These are phyloP conservation scores for Zosterops lateralis DNA, from an alignment of 2,113 vertebrate genomes.

Conservation along the genomic window DNA sequence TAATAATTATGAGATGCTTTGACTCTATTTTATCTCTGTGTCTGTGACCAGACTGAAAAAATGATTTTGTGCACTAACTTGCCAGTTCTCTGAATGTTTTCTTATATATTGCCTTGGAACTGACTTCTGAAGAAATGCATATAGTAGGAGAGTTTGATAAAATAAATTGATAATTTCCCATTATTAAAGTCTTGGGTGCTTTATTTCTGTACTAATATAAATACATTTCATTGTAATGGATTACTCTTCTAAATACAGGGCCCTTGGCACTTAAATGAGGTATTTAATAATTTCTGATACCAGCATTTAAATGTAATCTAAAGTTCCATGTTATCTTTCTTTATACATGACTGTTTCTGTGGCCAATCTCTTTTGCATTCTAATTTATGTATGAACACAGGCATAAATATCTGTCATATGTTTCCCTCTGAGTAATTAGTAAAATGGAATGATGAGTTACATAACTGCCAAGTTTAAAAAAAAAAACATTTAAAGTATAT, in stretches of 20 bases:
- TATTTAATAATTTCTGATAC: background rate
- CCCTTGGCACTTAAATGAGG: background rate
- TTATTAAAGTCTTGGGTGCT: background rate
- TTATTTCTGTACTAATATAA: background rate
- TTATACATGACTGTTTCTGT: background rate
- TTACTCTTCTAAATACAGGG: background rate
- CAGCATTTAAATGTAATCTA: background rate
- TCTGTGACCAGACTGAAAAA: background rate
- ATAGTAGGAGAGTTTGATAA: background rate
- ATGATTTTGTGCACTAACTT: background rate
- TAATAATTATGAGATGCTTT: background rate
- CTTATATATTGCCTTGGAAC: background rate
- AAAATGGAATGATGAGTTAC: background rate
- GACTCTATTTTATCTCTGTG: background rate
- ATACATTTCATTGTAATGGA: background rate
- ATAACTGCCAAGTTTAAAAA: background rate
- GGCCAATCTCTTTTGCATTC: background rate
- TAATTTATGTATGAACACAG: background rate
- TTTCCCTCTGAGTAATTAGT: background rate
- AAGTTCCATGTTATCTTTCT: background rate
- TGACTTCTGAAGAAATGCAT: background rate
- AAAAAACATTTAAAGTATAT: background rate
- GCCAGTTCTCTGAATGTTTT: background rate
- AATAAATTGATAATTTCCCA: conserved; percentile 18
- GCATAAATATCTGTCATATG: background rate